A percentile compares a stretch with the other conserved stretches of the same genome.
Conservation (phyloP, 2,888 invertebrate species). For the Pedicia rivosa region DNA sequence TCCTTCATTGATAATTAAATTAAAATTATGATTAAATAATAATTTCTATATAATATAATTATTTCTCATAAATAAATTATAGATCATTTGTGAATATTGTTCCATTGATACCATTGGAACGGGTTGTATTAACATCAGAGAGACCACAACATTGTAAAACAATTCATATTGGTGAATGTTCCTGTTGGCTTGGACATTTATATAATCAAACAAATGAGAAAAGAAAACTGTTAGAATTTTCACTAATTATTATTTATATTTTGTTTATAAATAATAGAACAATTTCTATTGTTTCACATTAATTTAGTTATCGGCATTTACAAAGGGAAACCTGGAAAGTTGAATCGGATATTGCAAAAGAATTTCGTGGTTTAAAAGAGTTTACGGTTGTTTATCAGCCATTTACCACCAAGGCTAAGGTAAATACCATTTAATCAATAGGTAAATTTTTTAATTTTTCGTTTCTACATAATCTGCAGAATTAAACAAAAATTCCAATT, state of each 20-base stretch:
- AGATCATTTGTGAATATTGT: slow-evolving; percentile 34
- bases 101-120: slow-evolving; percentile 21
- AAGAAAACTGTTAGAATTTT: too few species aligned
- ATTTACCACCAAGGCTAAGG: too few species aligned
- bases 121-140: slow-evolving; percentile 1
- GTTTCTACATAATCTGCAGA: too few species aligned
- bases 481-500: too few species aligned
- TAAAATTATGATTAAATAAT: too few species aligned
- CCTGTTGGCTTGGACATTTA: slow-evolving; percentile 15
- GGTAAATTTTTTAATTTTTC: too few species aligned
- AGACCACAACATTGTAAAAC: slow-evolving; percentile 8
- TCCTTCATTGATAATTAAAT: too few species aligned
- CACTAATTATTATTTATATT: too few species aligned
- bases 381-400: slow-evolving; percentile 41
- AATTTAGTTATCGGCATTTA: not conserved
- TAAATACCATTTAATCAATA: too few species aligned
- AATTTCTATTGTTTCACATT: too few species aligned
- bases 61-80: not conserved
- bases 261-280: too few species aligned
- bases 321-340: not conserved
- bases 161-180: slow-evolving; percentile 11
- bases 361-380: slow-evolving; percentile 21
- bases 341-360: slow-evolving; percentile 1
- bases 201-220: slow-evolving; percentile 13
- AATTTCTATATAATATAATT: not conserved